Evolutionary conservation across 2,113 vertebrate species (phyloP), one percentile per base, ranked within the genome.

Genomic region (Lipophrys pholis): DNA sequence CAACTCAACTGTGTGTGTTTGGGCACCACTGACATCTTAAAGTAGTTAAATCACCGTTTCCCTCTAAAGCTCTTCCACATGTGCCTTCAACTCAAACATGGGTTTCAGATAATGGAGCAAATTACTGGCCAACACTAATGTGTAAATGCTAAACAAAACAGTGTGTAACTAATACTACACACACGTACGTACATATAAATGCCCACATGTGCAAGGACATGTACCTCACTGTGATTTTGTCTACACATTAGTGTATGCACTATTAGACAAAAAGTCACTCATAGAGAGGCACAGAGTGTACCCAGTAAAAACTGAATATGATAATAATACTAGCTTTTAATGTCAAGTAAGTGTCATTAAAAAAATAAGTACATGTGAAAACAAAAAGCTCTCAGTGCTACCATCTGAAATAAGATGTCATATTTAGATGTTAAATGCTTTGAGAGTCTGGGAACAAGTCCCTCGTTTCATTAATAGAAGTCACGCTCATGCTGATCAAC

Each of bases 91-190:
- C 64, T 72, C 51, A 80, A 69, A 64, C 62, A 76, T 76, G 69
- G 49, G 52, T 53, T 76, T 70, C 2, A 11, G 69, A 78, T 69
- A 80, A 61, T 62, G 53, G 42, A 49, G 41, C 63, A 59, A 71
- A 53, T 62, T 80, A 84, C 7, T 62, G 56, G 78, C 58, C 54
- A 61, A 79, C 45, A 42, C 41, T 82, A 74, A 86, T 78, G 73
- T 73, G 71, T 76, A 77, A 82, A 81, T 65, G 69, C 21, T 66
- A 73, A 83, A 74, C 70, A 59, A 81, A 86, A 87, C 68, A 80
- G 10, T 61, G 73, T 59, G 39, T 46, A 61, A 73, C 45, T 68
- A 30, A 30, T 67, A 57, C 12, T 41, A 43, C 14, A 65, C 0
- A 54, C 42, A 61, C 35, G 63, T 36, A n/a, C 0, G 12, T 54